Evolutionary conservation across 2,797 vertebrate species (phyloP).

Genomic region (Allobates femoralis): DNA sequence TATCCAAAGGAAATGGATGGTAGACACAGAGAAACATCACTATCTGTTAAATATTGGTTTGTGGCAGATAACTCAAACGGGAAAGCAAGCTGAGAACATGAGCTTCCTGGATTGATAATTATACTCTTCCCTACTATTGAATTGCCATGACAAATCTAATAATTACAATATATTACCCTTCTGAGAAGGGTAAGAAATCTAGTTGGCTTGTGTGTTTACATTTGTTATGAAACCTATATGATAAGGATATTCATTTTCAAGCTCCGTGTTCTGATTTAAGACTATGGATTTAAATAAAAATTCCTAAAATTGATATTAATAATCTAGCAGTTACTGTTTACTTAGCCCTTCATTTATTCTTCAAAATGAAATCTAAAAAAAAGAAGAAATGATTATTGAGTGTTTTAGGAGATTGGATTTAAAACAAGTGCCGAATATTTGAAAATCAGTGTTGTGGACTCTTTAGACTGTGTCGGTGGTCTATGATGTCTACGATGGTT

Average conservation of each 20-base stretch:
- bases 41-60: conserved; percentile 25
- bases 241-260: background rate
- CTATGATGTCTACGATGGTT: too few species aligned
- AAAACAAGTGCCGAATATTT: too few species aligned
- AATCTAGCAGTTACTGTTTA: background rate
- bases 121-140: background rate
- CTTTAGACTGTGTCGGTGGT: too few species aligned
- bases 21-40: background rate
- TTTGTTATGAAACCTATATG: background rate
- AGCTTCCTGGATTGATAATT: background rate
- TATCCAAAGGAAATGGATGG: conserved; percentile 26
- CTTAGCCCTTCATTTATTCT: background rate
- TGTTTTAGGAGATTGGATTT: background rate
- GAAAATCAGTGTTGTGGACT: too few species aligned
- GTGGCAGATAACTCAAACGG: background rate
- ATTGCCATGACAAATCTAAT: background rate
- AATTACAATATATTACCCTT: background rate
- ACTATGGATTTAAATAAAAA: background rate
- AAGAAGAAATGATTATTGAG: too few species aligned
- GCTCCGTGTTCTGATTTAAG: background rate
- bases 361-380: background rate
- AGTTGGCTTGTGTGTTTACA: background rate
- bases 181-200: background rate
- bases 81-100: background rate
- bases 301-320: background rate